These are phyloP conservation scores for Zaprionus gabonicus DNA, from an alignment of 1,140 invertebrate species.

Conservation along the genomic window DNA sequence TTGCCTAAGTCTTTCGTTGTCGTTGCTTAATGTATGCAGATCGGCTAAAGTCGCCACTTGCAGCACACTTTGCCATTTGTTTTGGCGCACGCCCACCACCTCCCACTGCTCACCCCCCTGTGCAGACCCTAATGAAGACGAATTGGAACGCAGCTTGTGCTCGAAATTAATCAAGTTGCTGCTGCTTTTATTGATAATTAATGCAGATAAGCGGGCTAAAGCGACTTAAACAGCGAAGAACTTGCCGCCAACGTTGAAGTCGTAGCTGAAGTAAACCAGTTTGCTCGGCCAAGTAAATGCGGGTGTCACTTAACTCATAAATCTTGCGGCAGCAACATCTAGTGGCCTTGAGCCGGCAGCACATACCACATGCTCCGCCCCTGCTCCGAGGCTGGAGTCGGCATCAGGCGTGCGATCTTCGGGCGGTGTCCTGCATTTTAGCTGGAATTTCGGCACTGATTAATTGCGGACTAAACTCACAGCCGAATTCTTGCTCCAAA, in stretches of 20 bases:
- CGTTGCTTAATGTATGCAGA: conserved; percentile 42
- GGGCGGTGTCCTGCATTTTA: conserved; percentile 57
- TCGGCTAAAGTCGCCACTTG: conserved; percentile 68
- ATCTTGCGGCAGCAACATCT: conserved; percentile 50
- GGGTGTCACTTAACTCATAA: conserved; percentile 75
- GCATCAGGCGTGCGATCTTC: conserved; percentile 3
- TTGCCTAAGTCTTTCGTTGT: conserved; percentile 67
- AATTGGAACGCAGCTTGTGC: conserved; percentile 42
- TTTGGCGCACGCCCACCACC: conserved; percentile 32
- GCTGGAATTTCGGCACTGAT: conserved; percentile 64
- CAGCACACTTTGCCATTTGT: conserved; percentile 76
- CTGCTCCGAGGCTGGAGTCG: conserved; percentile 2
- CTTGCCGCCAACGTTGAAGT: conserved; percentile 40
- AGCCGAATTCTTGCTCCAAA: conserved; percentile 46
- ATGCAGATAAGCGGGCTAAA: conserved; percentile 71
- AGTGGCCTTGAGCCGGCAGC: conserved; percentile 62
- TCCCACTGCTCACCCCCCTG: conserved; percentile 20
- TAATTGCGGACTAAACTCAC: conserved; percentile 63
- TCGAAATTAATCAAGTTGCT: conserved; percentile 71
- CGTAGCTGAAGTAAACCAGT: conserved; percentile 63
- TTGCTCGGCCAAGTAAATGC: conserved; percentile 63
- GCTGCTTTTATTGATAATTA: conserved; percentile 69
- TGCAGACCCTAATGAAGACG: conserved; percentile 78
- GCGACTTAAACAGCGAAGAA: conserved; percentile 42
- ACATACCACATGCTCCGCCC: conserved; percentile 20